phyloP scores from a whole-genome alignment of 2,113 vertebrate genomes.

The Cyanoderma ruficeps region DNA sequence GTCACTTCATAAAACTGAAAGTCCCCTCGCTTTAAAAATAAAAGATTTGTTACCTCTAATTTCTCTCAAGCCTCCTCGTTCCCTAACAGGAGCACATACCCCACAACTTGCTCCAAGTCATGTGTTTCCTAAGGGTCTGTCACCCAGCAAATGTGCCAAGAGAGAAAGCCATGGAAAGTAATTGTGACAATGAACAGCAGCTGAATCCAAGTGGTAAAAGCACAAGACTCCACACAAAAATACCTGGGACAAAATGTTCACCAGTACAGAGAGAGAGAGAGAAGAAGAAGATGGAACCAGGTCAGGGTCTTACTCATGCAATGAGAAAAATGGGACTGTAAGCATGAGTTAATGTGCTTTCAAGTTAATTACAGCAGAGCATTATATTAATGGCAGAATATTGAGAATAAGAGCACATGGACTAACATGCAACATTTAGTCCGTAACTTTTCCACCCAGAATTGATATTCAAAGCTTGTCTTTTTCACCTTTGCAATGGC shows the following conservation, averaged over 20 bases:
- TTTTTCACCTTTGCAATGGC: slow-evolving; percentile 3
- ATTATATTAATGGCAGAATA: background rate
- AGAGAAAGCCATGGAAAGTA: background rate
- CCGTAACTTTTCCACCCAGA: background rate
- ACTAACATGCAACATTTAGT: background rate
- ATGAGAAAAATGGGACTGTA: background rate
- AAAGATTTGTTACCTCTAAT: background rate
- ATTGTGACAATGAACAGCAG: background rate
- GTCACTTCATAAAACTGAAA: background rate
- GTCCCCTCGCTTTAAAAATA: slow-evolving; percentile 11
- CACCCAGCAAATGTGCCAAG: slow-evolving; percentile 3
- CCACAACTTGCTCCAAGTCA: background rate
- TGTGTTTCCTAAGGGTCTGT: background rate
- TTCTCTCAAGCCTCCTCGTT: background rate
- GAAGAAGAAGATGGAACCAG: background rate
- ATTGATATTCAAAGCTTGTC: background rate
- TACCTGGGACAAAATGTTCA: slow-evolving; percentile 29
- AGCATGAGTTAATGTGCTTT: background rate
- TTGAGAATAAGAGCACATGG: background rate
- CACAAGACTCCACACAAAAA: background rate
- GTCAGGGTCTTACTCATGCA: background rate
- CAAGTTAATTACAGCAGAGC: background rate
- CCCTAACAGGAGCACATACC: background rate
- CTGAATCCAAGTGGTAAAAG: background rate
- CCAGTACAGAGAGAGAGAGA: background rate